A percentile compares a stretch with the other conserved stretches of the same genome.
Evolutionary conservation across 2,113 vertebrate genomes (phyloP).

Genomic region (Prunella fulvescens): DNA sequence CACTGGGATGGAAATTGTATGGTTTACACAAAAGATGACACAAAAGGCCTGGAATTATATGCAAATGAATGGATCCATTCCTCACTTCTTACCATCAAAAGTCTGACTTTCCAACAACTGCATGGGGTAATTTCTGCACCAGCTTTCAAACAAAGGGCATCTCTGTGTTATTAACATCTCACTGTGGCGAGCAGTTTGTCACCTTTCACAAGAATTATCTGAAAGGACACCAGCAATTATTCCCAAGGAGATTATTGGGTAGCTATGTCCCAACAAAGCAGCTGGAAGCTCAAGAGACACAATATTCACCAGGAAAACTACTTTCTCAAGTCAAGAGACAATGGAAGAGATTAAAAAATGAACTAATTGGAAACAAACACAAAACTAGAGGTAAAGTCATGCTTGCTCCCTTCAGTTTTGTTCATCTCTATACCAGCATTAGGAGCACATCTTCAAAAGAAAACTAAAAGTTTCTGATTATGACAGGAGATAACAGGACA

Average conservation of each 20-base stretch:
- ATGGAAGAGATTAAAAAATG: not conserved
- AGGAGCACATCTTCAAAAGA: not conserved
- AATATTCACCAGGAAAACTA: slow-evolving; percentile 7
- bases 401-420: not conserved
- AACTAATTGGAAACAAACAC: not conserved
- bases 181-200: slow-evolving; percentile 66
- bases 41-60: slow-evolving; percentile 69
- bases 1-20: slow-evolving; percentile 63
- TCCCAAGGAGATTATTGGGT: slow-evolving; percentile 66
- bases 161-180: slow-evolving; percentile 73
- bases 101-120: slow-evolving; percentile 51
- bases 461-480: not conserved
- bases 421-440: not conserved
- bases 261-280: slow-evolving; percentile 44
- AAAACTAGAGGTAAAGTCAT: not conserved
- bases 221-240: slow-evolving; percentile 81
- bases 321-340: not conserved
- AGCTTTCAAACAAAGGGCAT: slow-evolving; percentile 67
- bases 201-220: slow-evolving; percentile 70
- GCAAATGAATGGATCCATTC: slow-evolving; percentile 58
- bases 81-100: slow-evolving; percentile 10
- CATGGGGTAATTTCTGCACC: slow-evolving; percentile 53
- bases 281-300: slow-evolving; percentile 3
- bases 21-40: slow-evolving; percentile 63
- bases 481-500: not conserved